Conservation (phyloP, 2,113 vertebrate genomes). For the Petaurus breviceps region DNA sequence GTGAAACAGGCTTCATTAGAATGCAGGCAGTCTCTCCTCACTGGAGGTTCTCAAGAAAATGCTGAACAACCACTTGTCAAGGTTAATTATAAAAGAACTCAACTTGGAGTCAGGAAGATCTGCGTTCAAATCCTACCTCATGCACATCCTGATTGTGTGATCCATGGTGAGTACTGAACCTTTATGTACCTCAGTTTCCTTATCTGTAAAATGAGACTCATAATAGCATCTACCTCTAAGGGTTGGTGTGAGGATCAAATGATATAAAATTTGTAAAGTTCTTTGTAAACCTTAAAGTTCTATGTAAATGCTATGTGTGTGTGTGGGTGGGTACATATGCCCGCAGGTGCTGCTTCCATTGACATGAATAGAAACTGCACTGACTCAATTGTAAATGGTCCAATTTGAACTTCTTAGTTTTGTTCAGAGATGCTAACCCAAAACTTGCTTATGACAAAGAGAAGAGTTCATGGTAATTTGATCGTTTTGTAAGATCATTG, state of each 20-base stretch:
- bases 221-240: background rate
- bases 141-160: background rate
- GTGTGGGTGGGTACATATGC: background rate
- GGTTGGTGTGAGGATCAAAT: background rate
- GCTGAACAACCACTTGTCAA: background rate
- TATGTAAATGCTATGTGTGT: background rate
- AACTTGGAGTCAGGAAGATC: background rate
- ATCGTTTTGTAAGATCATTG: slow-evolving; percentile 17
- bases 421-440: slow-evolving; percentile 1
- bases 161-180: background rate
- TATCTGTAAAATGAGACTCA: background rate
- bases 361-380: background rate
- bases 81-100: background rate
- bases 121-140: background rate
- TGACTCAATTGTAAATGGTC: slow-evolving; percentile 20
- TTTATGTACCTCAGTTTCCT: background rate
- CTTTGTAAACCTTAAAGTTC: background rate
- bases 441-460: slow-evolving; percentile 18
- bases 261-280: background rate
- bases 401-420: slow-evolving; percentile 20
- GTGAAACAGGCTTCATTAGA: background rate
- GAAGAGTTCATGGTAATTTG: slow-evolving; percentile 24
- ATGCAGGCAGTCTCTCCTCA: background rate
- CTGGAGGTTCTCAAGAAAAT: background rate
- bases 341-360: background rate